Base-by-base conservation (phyloP, 2,888 invertebrate genomes). In the Catocala nupta region DNA sequence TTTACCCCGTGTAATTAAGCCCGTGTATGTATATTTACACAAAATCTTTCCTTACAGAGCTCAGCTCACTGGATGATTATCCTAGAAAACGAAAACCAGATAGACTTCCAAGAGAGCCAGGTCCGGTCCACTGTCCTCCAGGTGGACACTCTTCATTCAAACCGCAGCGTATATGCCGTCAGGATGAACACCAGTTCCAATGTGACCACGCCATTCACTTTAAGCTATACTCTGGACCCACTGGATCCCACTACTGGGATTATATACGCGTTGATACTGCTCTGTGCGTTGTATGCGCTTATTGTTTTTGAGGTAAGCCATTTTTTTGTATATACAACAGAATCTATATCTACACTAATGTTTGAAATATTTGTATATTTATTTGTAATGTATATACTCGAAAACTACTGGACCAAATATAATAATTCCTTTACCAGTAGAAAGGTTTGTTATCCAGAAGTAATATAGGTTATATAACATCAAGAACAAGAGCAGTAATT, bases 51-150 rank as follows among this genome's bases (percentile, higher is more conserved):
- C 0, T 83, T 77, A 43, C 83, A 92, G 89, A 73, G 93, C 43
- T 94, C 96, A 5, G 86, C 95, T 8, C 80, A 90, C 0, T 97
- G 96, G 96, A 88, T 86, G 0, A 86, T 97, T 45, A 92, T 96
- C 0, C 83, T 96, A 1, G 94, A 96, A 9, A 89, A 95, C 0
- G 94, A 95, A 25, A 89, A 94, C 11, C 81, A 95, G 9, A 91
- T 96, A 16, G 96, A 96, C 55, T 92, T 95, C 65, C 95, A 94
- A 92, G 12, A 93, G 90, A 84, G 95, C 86, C 75, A 93, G 82
- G 44, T 89, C 74, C 60, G 94, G 82, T 70, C 95, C 79, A 68
- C 87, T 78, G 51, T 94, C 80, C 88, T 95, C 74, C 67, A 78
- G 0, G 71, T 95, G 4, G 36, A 45, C 6, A n/a, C 36, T 2